A percentile compares a stretch with the other conserved stretches of the same genome.
Evolutionary conservation across 2,797 vertebrate species (phyloP).

Genomic region (Microchirus variegatus): DNA sequence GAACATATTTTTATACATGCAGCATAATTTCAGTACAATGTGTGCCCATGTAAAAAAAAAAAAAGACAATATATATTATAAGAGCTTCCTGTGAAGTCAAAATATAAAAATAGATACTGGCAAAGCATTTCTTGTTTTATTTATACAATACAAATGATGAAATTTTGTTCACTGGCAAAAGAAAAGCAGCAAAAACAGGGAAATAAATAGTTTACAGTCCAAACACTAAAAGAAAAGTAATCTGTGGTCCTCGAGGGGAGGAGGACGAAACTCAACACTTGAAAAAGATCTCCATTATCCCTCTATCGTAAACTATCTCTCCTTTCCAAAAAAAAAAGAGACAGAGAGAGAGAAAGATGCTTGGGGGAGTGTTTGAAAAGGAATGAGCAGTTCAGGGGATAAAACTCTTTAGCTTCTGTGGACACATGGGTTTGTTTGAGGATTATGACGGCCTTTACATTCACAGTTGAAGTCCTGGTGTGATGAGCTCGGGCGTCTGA

Average conservation of each 20-base stretch:
- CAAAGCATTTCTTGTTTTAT: too few relatives aligned
- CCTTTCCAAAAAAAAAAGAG: conserved; percentile 7
- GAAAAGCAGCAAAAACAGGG: too few relatives aligned
- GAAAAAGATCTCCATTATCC: conserved; percentile 58
- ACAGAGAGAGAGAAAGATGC: conserved; percentile 6
- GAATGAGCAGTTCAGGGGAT: conserved; percentile 59
- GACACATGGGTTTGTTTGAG: conserved; percentile 73
- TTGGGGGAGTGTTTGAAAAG: conserved; percentile 70
- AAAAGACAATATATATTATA: too few relatives aligned
- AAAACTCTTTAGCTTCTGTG: conserved; percentile 48
- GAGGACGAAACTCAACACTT: conserved; percentile 33
- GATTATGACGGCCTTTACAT: conserved; percentile 72
- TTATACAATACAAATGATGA: too few relatives aligned
- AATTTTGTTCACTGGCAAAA: too few relatives aligned
- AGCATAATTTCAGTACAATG: too few relatives aligned
- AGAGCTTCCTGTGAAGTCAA: too few relatives aligned
- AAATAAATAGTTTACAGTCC: conserved; percentile 25
- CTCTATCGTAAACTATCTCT: conserved; percentile 43
- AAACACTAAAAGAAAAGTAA: conserved; percentile 46
- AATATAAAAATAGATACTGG: too few relatives aligned
- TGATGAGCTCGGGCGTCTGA: conserved; percentile 35
- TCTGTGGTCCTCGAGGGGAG: conserved; percentile 25
- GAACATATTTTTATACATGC: too few relatives aligned
- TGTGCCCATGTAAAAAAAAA: too few relatives aligned
- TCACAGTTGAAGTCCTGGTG: conserved; percentile 55